Base-by-base conservation (phyloP, 2,113 vertebrate species). In the Vidua chalybeata region DNA sequence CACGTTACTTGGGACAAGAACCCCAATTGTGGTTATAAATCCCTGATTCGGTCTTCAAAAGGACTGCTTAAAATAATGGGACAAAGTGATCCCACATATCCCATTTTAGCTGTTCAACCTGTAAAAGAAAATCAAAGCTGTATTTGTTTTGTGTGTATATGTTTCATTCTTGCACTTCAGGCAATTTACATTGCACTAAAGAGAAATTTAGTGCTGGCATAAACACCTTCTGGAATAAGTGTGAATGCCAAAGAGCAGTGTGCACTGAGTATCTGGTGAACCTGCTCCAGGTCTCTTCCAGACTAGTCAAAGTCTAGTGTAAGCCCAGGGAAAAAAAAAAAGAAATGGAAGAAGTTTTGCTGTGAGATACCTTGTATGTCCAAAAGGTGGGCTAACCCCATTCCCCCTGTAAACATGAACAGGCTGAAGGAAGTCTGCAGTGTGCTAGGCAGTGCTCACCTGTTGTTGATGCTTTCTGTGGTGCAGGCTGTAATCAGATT, bases 121-220 rank as follows among this genome's bases (percentile, higher is more conserved):
- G 35, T 41, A 71, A 66, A 91, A 85, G 27, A 80, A 93, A 80
- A 72, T 17, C 20, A 86, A 90, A 77, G 43, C 33, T 56, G 30
- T 39, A 46, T 73, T 73, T 73, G 16, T 73, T 93, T 87, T 84
- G 37, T 28, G 31, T 52, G 48, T 73, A 2, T 67, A 58, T 58
- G 46, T 56, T 94, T 90, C 17, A 31, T 81, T 77, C 43, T 84
- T 89, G 67, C 76, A 71, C 68, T 77, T 92, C 88, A 93, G 35
- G 56, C 76, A 92, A 69, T 88, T 93, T 83, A 86, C 72, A 63
- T 81, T 77, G 58, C 68, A 90, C 82, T 64, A n/a, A 48, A 78
- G 88, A 83, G 80, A 88, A 88, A 80, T 84, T 37, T 68, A 78
- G 56, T 41, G 31, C 55, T 81, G 88, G 48, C 49, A 91, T 81